Evolutionary conservation across 2,797 vertebrate genomes (phyloP), one percentile per base, ranked within the genome.

Genomic region (Nyctalus aviator): DNA sequence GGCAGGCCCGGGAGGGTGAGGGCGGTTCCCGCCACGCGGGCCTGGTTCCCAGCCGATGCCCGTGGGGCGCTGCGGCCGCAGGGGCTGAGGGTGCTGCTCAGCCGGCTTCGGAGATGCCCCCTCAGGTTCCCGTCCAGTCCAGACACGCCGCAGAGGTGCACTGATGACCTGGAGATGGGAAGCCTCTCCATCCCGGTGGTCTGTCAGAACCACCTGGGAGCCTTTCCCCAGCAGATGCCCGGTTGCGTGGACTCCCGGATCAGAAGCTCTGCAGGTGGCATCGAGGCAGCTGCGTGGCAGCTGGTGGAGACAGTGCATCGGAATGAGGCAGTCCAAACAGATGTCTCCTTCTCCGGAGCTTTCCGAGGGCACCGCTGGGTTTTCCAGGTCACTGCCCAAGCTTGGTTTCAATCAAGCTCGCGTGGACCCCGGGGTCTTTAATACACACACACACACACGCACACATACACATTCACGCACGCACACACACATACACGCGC

Each of bases 371-470:
- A 30, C 46, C 57, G 84, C 91, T 89, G 64, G 46, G 72, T 64
- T 94, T 94, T 95, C 87, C 50, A 82, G 91, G 93, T 86, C 73
- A 87, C 72, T 20, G 13, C 72, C 57, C 76, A 81, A 57, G 75
- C 79, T 94, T 77, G 59, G 17, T 82, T 89, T 93, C 30, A 35
- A 2, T 35, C 64, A 69, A 44, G 27, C 27, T 92, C 79, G 12
- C 48, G 50, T 9, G 25, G 57, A 62, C 35, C 50, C 72, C 71
- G 25, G n/a, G 53, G n/a, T 55, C 83, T 89, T 77, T 12, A 64
- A 68, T 8, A 35, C 25, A 59, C 57, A 59, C 57, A 59, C 57
- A 55, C 21, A 23, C 21, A 27, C 57, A 59, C 8, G 23, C 87
- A 57, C 18, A 23, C 2, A 50, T 17, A n/a, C 55, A 55, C 55